Evolutionary conservation across 2,888 invertebrate species (phyloP).

Genomic region (Epinotia bilunana): DNA sequence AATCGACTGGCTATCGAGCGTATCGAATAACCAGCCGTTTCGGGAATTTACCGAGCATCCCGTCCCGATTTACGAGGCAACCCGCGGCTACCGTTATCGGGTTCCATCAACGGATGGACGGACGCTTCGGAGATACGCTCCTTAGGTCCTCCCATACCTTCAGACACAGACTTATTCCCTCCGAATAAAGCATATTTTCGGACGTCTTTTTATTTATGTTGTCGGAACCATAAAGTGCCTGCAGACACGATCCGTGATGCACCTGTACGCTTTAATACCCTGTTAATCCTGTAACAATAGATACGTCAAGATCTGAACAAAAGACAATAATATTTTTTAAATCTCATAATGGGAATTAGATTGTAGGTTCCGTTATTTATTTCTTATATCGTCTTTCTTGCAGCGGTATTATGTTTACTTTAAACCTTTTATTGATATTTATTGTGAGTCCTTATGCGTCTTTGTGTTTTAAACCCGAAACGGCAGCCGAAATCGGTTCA

Average conservation of each 20-base stretch:
- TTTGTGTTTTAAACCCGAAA: conserved; percentile 38
- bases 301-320: conserved; percentile 40
- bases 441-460: conserved; percentile 26
- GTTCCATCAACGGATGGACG: conserved; percentile 45
- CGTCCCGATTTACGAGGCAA: conserved; percentile 61
- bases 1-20: conserved; percentile 52
- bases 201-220: too few species aligned
- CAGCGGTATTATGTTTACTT: conserved; percentile 5
- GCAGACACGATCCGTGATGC: conserved; percentile 38
- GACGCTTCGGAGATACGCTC: conserved; percentile 29
- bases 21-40: conserved; percentile 65
- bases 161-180: conserved; percentile 44
- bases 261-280: conserved; percentile 37
- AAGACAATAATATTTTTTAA: conserved; percentile 35
- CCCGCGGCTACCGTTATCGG: conserved; percentile 66
- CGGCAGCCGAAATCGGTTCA: conserved; percentile 29
- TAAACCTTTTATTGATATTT: conserved; percentile 33
- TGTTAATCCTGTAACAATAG: conserved; percentile 44
- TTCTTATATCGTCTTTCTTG: conserved; percentile 27
- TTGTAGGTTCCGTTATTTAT: conserved; percentile 36
- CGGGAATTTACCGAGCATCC: conserved; percentile 63
- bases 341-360: conserved; percentile 36
- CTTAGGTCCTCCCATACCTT: conserved; percentile 54
- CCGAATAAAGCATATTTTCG: conserved; percentile 15
- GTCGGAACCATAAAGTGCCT: conserved; percentile 37